phyloP scores from a whole-genome alignment of 1,140 invertebrate genomes.

The Zaprionus ghesquierei region DNA sequence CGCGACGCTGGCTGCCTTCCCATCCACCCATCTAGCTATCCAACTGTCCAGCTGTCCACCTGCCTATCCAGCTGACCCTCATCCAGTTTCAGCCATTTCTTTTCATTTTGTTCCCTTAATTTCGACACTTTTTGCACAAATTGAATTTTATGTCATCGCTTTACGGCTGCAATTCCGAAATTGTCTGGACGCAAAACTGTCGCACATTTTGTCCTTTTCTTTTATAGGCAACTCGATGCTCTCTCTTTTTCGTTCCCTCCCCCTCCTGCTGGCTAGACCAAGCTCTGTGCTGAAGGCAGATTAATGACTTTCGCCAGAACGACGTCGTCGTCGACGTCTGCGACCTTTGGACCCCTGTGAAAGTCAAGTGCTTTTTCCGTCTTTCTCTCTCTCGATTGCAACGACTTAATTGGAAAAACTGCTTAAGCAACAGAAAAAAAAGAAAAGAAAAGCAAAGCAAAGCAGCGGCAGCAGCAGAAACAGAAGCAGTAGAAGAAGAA shows the following conservation, averaged over 20 bases:
- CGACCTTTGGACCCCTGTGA: conserved; percentile 55
- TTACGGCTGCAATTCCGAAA: conserved; percentile 19
- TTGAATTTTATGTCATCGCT: conserved; percentile 34
- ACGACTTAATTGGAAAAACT: conserved; percentile 64
- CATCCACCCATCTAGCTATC: conserved; percentile 20
- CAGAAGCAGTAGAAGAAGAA: background rate
- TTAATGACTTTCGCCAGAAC: background rate
- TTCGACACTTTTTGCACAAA: conserved; percentile 11
- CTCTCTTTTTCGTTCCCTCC: background rate
- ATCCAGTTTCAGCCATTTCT: conserved; percentile 13
- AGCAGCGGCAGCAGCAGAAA: background rate
- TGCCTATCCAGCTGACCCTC: conserved; percentile 19
- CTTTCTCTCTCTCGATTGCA: conserved; percentile 46
- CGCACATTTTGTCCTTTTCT: conserved; percentile 24
- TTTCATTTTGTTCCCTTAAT: conserved; percentile 8
- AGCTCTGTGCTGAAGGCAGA: conserved; percentile 6
- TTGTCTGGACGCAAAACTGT: conserved; percentile 1
- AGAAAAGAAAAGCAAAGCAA: conserved; percentile 9
- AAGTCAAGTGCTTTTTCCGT: conserved; percentile 67
- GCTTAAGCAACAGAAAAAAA: conserved; percentile 18
- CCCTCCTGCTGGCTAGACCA: background rate
- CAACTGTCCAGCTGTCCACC: conserved; percentile 10
- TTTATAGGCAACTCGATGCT: background rate
- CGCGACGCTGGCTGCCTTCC: background rate
- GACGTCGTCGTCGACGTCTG: background rate